Evolutionary conservation across 64 coral and sea anemone species (phyloP), one percentile per base, ranked within the genome.

Genomic region (Porites australiensis): DNA sequence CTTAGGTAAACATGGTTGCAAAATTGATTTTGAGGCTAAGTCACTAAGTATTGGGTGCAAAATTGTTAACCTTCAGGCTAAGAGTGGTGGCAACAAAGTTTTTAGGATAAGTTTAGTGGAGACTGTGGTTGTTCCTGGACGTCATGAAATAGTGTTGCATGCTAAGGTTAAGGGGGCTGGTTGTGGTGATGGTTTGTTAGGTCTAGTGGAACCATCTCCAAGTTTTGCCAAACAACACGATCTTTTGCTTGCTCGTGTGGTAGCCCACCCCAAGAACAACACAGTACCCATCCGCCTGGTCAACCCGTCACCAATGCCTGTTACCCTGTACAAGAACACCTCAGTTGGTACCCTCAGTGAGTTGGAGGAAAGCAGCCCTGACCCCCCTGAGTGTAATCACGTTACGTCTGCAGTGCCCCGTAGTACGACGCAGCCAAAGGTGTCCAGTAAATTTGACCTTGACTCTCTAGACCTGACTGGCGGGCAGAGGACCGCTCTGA

Each of bases 201-300:
- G 52, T 55, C 0, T 81, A 61, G 78, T 81, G 8, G 78, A 81
- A 4, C 78, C 78, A 62, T 81, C 78, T 81, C 22, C 52, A 54
- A 9, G 52, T 5, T 54, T 54, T 54, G 52, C 52, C 52, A 9
- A 54, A 9, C 52, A n/a, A n/a, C n/a, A n/a, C n/a, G n/a, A n/a
- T n/a, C n/a, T n/a, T n/a, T n/a, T n/a, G n/a, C n/a, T n/a, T 5
- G 52, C 52, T 5, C 9, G 52, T 5, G 52, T 54, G 4, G 9
- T 54, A 54, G 52, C 52, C 52, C 52, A 54, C 4, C 52, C 52
- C 52, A 54, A 9, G 9, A 9, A 54, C 4, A 54, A 54, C 52
- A 5, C 52, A 54, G 52, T 54, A 54, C 52, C 52, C 4, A 54
- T 54, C 52, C 52, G 52, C 52, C 52, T 81, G 0, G 3, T 81